These are phyloP conservation scores for Austrolebias charrua DNA, from an alignment of 2,797 vertebrate genomes.

Conservation along the genomic window DNA sequence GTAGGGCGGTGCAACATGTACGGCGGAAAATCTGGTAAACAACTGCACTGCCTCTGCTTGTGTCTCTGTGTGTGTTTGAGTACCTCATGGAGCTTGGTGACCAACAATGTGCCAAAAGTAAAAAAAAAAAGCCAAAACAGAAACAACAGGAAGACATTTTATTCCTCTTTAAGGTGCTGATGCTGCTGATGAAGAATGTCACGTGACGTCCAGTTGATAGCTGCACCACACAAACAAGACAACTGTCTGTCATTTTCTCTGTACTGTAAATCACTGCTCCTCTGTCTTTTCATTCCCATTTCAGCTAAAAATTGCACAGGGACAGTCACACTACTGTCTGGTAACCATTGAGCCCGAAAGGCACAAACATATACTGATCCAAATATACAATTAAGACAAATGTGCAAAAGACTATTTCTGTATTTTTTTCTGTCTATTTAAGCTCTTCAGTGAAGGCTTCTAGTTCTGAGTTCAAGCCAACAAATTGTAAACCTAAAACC, in stretches of 20 bases:
- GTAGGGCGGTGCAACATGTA: too few species aligned
- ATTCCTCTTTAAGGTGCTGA: conserved; percentile 24
- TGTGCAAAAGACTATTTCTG: conserved; percentile 9
- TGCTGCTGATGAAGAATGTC: not conserved
- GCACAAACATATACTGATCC: conserved; percentile 25
- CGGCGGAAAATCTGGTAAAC: conserved; percentile 38
- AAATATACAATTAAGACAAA: conserved; percentile 17
- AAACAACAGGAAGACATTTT: conserved; percentile 44
- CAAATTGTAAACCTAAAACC: conserved; percentile 27
- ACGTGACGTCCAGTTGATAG: too few species aligned
- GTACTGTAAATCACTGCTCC: conserved; percentile 19
- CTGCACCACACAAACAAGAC: too few species aligned
- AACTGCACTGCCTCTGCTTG: conserved; percentile 70
- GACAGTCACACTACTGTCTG: conserved; percentile 37
- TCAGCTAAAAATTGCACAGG: conserved; percentile 54
- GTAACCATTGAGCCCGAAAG: conserved; percentile 46
- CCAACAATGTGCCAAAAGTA: conserved; percentile 65
- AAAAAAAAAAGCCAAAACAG: conserved; percentile 11
- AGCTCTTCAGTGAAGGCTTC: conserved; percentile 10
- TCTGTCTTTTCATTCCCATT: conserved; percentile 9
- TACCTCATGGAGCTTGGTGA: conserved; percentile 35
- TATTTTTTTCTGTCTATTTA: not conserved
- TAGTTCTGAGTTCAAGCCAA: conserved; percentile 33
- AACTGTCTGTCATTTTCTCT: not conserved
- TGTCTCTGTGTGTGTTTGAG: conserved; percentile 38